Percentiles rank a stretch among this genome's conserved stretches.
Evolutionary conservation across 2,888 invertebrate species (phyloP).

Genomic region (Creontiades dilutus): DNA sequence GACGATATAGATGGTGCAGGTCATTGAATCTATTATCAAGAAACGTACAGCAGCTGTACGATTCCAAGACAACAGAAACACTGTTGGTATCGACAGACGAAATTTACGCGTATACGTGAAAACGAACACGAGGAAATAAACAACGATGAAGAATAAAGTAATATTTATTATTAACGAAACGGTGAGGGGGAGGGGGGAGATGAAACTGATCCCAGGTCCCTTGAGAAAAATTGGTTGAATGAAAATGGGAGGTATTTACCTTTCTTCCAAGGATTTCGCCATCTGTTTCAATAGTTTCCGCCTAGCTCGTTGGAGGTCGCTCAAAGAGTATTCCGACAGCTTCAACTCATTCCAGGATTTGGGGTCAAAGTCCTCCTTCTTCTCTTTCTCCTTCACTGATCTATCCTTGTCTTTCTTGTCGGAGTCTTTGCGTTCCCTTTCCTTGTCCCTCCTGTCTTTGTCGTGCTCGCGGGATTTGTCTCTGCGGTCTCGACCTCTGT

Average conservation of each 20-base stretch:
- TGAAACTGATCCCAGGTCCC: neutral
- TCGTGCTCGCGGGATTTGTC: slow-evolving; percentile 72
- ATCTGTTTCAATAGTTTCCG: slow-evolving; percentile 67
- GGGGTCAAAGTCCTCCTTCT: slow-evolving; percentile 68
- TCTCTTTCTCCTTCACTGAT: slow-evolving; percentile 70
- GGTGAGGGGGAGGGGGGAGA: neutral
- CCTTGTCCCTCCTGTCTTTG: slow-evolving; percentile 61
- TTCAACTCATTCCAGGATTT: slow-evolving; percentile 75
- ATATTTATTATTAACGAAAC: slow-evolving; percentile 15
- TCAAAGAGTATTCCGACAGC: slow-evolving; percentile 72
- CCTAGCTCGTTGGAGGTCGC: slow-evolving; percentile 73
- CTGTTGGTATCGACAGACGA: too few relatives aligned
- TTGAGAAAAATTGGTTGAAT: neutral
- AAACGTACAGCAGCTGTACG: too few relatives aligned
- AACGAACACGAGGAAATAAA: neutral
- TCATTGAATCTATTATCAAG: too few relatives aligned
- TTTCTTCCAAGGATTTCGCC: slow-evolving; percentile 66
- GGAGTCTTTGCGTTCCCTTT: slow-evolving; percentile 60
- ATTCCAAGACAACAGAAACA: too few relatives aligned
- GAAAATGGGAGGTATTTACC: slow-evolving; percentile 53
- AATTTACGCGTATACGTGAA: neutral
- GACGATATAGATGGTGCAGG: too few relatives aligned
- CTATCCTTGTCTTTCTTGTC: slow-evolving; percentile 51
- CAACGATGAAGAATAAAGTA: neutral
- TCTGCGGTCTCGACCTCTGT: slow-evolving; percentile 63